These are phyloP conservation scores for Oxycera nigricornis DNA, from an alignment of 2,888 invertebrate species.

Conservation along the genomic window DNA sequence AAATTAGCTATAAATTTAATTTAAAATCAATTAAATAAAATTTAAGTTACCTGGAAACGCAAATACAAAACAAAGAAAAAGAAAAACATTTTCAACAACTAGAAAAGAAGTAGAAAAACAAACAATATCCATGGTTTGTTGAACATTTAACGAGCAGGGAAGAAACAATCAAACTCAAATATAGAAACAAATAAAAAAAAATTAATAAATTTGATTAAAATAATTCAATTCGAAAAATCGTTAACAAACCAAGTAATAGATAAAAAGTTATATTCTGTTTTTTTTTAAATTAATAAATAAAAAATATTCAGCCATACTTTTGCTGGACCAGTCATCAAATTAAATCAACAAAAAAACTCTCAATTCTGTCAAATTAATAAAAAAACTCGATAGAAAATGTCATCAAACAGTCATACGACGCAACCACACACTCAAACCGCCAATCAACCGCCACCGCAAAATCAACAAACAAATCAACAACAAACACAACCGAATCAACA, in stretches of 20 bases:
- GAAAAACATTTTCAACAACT: too few relatives aligned
- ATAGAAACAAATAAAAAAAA: background rate
- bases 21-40: background rate
- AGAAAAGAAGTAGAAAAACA: too few relatives aligned
- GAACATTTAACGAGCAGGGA: too few relatives aligned
- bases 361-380: background rate
- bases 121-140: too few relatives aligned
- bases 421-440: constrained; percentile 48
- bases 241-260: too few relatives aligned
- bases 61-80: background rate
- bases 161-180: background rate
- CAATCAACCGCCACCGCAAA: constrained; percentile 51
- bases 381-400: constrained; percentile 22
- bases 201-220: background rate
- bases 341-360: background rate
- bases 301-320: background rate
- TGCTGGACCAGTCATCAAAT: background rate
- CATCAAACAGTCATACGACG: constrained; percentile 36
- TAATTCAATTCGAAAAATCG: background rate
- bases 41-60: background rate
- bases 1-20: background rate
- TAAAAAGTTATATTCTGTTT: too few relatives aligned
- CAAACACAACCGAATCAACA: constrained; percentile 52
- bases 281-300: background rate
- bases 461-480: constrained; percentile 42